Evolutionary conservation across 2,888 invertebrate genomes (phyloP), one percentile per base, ranked within the genome.

Genomic region (Selenia dentaria): DNA sequence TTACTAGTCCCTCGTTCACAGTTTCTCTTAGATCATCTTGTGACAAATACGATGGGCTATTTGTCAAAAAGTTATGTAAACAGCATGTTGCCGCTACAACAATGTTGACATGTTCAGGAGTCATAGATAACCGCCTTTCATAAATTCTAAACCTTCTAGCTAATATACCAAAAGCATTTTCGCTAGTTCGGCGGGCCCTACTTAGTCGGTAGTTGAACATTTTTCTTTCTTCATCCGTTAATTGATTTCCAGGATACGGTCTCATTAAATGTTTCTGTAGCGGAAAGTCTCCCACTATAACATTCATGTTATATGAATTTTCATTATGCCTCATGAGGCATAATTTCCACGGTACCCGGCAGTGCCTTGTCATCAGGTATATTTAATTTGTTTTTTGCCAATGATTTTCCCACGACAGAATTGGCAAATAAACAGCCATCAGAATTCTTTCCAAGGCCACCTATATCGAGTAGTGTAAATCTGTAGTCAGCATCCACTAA

Each of bases 371-470:
- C 14, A 13, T n/a, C 14, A 13, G 31, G 31, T 13, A 16, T 31
- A 9, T 31, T 31, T n/a, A 31, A 16, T 26, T 26, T 26, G 9
- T 11, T 26, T 26, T 24, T 6, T 24, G 24, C 24, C 24, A 24
- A 24, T 24, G 24, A 24, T 24, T 24, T 24, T n/a, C 24, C 24
- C 24, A 24, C n/a, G 18, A 18, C 18, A 18, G 18, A 18, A 18
- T 18, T 18, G 18, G 18, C 18, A 24, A 24, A 24, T 24, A 24
- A 24, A 24, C 24, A 24, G 24, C 42, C 40, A 44, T 54, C 57
- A 49, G 43, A 49, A 39, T 57, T 54, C 43, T 49, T 51, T 27
- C 54, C 54, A 54, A 42, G 47, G 42, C 45, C 51, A 43, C 52
- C 55, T 36, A 54, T 44, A 45, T 56, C 53, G 33, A 55, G 27